Evolutionary conservation across 2,888 invertebrate genomes (phyloP), one percentile per base, ranked within the genome.

Genomic region (Cephus pulcher): DNA sequence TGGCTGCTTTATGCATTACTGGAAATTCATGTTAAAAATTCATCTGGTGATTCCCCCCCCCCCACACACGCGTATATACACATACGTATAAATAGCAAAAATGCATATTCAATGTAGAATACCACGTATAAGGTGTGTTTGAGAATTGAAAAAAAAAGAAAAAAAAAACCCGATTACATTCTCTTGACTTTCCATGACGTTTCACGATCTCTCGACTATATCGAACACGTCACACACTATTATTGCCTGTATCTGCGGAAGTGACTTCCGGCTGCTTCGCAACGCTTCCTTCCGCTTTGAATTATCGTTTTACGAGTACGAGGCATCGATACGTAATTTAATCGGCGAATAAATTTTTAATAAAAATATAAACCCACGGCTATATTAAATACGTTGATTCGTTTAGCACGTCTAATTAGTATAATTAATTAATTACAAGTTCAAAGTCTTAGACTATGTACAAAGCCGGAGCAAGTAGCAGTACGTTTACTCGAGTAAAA

Each of bases 261-360:
- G 87, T 83, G 78, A 82, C 86, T 86, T 89, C 88, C 89, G 87
- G 86, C 79, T 76, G 76, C 78, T 80, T 84, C 82, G 82, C 81
- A 83, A 84, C 80, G 81, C 81, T 87, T 86, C 86, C 86, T 87
- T 87, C 87, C 88, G 87, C 83, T 77, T 81, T 75, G 79, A 76
- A 85, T 84, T 83, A 84, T 85, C 84, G 83, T 85, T 81, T 80
- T 69, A 79, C 23, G 23, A 30, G 23, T 23, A 56, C 23, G 56
- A 23, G 56, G 56, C 23, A 56, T 56, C 56, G 56, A 56, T 56
- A 56, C 23, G 23, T 9, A 23, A 23, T 56, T 23, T 56, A 9
- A 9, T 23, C 23, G 9, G 15, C 2, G 56, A 23, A 9, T 9
- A 23, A 56, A 2, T 56, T 56, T 23, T 23, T 23, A 56, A 23